These are phyloP conservation scores for Miniopterus natalensis DNA, from an alignment of 2,113 vertebrate species.

Conservation along the genomic window DNA sequence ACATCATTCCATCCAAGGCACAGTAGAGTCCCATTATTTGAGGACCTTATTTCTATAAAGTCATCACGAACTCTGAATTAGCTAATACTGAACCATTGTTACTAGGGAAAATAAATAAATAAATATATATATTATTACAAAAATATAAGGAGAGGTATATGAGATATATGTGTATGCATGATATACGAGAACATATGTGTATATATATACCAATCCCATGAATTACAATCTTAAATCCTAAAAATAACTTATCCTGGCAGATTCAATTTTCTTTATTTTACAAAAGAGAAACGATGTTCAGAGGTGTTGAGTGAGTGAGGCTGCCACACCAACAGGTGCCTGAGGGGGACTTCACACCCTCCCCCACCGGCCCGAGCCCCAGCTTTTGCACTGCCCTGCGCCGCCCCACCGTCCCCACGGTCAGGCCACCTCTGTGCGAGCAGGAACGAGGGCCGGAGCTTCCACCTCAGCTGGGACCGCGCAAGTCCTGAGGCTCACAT, in stretches of 20 bases:
- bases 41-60: neutral
- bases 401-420: accelerated
- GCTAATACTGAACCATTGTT: no score
- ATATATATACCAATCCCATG: neutral
- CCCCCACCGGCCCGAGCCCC: no score
- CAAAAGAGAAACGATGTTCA: neutral
- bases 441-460: neutral
- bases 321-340: neutral
- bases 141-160: neutral
- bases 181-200: neutral
- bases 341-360: neutral
- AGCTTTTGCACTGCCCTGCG: neutral
- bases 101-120: neutral
- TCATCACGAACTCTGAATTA: neutral
- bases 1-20: neutral
- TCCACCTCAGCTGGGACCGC: neutral
- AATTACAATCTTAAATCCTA: neutral
- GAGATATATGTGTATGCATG: neutral
- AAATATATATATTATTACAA: no score
- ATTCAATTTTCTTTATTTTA: no score
- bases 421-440: neutral
- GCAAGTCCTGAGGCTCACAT: neutral
- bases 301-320: neutral
- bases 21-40: neutral
- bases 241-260: neutral